Percentiles rank a stretch among this genome's conserved stretches.
Evolutionary conservation across 2,888 invertebrate genomes (phyloP).

Genomic region (Drosophila anomalata): DNA sequence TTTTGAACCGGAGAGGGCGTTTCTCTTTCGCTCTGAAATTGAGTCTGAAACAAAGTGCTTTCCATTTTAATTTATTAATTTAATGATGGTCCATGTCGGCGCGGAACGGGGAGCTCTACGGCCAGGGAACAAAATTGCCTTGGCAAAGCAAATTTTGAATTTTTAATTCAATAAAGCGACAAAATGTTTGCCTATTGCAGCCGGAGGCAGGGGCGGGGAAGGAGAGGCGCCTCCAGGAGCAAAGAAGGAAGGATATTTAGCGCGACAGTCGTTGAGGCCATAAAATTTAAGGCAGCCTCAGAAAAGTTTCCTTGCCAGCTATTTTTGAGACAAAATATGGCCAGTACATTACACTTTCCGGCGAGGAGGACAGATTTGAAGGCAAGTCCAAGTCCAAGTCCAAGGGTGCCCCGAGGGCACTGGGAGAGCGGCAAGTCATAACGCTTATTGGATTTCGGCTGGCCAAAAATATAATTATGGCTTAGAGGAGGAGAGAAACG

Average conservation of each 20-base stretch:
- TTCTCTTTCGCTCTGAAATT: background rate
- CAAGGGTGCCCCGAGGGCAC: constrained; percentile 36
- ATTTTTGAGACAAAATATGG: constrained; percentile 62
- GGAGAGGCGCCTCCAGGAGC: constrained; percentile 5
- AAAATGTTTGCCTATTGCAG: constrained; percentile 62
- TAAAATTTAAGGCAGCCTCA: constrained; percentile 58
- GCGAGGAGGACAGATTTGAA: constrained; percentile 4
- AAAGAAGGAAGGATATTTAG: constrained; percentile 57
- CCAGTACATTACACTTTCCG: constrained; percentile 66
- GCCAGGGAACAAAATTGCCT: constrained; percentile 37
- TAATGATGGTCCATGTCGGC: constrained; percentile 56
- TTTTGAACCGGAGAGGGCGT: constrained; percentile 8
- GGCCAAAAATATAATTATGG: constrained; percentile 67
- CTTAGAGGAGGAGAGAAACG: constrained; percentile 30
- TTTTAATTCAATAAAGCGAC: constrained; percentile 78
- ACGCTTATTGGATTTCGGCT: constrained; percentile 75
- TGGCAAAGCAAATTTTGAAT: constrained; percentile 61
- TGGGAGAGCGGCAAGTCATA: constrained; percentile 62
- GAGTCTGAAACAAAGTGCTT: constrained; percentile 74
- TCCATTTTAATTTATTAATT: constrained; percentile 79
- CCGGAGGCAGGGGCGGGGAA: constrained; percentile 5
- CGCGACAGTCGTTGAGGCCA: constrained; percentile 68
- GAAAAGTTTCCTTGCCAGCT: constrained; percentile 41
- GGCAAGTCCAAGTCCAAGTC: background rate
- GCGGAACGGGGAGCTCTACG: constrained; percentile 31